phyloP scores from a whole-genome alignment of 2,113 vertebrate genomes.

The Vicugna pacos region DNA sequence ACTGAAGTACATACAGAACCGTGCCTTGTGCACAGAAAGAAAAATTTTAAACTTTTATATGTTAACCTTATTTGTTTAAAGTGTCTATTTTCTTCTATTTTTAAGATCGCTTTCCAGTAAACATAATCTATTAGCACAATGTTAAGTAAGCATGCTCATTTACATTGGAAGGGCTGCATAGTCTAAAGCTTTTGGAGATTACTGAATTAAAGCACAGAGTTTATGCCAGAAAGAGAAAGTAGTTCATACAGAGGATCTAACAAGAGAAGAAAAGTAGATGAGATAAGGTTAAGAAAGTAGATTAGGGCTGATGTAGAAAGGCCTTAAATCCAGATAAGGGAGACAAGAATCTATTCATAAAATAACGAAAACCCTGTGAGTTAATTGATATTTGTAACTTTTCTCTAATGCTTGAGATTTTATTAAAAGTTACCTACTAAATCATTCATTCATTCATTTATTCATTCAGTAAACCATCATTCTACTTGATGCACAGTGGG shows the following conservation, averaged over 20 bases:
- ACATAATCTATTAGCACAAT: neutral
- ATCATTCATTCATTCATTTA: neutral
- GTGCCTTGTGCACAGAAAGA: neutral
- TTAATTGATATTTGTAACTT: neutral
- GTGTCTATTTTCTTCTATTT: conserved; percentile 3
- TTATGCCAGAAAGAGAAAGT: neutral
- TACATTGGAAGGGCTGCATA: neutral
- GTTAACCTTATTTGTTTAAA: neutral
- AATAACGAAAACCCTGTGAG: neutral
- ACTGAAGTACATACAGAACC: neutral
- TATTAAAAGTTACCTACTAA: conserved; percentile 18
- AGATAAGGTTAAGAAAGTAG: neutral
- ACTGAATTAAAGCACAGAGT: neutral
- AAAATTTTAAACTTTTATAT: neutral
- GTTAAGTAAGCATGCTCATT: conserved; percentile 43
- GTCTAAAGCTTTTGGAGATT: neutral
- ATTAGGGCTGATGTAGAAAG: neutral
- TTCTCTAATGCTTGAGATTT: neutral
- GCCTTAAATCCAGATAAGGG: neutral
- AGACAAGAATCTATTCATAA: neutral
- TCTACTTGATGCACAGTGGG: neutral
- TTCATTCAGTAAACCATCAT: neutral
- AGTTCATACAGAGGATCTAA: neutral
- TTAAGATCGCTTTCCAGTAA: neutral
- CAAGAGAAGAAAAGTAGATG: neutral